Conservation (phyloP, 2,797 vertebrate genomes). For the Hyperoplus immaculatus region DNA sequence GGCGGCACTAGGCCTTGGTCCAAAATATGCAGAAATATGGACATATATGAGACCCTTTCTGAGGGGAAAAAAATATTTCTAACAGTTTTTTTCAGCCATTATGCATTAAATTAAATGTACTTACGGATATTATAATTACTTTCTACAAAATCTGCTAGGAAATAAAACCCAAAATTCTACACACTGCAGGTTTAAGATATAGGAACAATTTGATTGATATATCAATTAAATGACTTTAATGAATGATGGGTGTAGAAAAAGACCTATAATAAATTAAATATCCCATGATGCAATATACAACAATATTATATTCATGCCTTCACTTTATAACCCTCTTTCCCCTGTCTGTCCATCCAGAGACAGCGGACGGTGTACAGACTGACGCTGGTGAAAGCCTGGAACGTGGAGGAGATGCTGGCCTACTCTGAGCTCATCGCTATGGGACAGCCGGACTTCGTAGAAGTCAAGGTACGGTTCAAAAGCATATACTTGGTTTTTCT, state of each 20-base stretch:
- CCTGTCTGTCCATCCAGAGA: constrained; percentile 80
- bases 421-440: constrained; percentile 92
- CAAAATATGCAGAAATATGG: too few relatives aligned
- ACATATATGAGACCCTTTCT: too few relatives aligned
- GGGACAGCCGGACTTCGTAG: constrained; percentile 94
- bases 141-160: too few relatives aligned
- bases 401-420: constrained; percentile 93
- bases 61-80: too few relatives aligned
- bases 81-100: too few relatives aligned
- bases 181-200: too few relatives aligned
- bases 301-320: neutral
- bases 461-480: constrained; percentile 91
- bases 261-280: neutral
- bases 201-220: neutral
- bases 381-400: constrained; percentile 97
- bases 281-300: neutral
- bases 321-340: neutral
- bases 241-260: neutral
- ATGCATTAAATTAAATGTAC: too few relatives aligned
- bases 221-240: neutral
- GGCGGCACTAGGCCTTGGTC: too few relatives aligned
- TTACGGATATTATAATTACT: too few relatives aligned
- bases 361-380: constrained; percentile 96
- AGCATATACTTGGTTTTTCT: too few relatives aligned
- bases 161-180: too few relatives aligned